Evolutionary conservation across 2,797 vertebrate species (phyloP).

Genomic region (Arremon brunneinucha): DNA sequence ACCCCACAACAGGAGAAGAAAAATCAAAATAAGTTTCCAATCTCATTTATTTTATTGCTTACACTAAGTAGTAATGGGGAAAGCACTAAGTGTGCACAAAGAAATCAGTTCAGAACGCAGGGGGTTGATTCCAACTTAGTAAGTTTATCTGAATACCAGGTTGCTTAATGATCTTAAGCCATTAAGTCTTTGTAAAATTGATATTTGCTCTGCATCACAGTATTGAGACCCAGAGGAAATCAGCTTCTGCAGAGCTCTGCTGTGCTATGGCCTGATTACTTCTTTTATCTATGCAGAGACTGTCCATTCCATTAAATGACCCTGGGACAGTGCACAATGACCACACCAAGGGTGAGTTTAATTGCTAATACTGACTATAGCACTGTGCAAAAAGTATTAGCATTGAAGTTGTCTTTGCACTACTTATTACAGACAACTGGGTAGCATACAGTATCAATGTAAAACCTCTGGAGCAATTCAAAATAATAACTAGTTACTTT

Average conservation of each 20-base stretch:
- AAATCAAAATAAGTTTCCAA: background rate
- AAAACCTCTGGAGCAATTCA: background rate
- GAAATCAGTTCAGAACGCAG: background rate
- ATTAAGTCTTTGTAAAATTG: background rate
- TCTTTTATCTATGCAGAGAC: background rate
- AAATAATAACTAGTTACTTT: background rate
- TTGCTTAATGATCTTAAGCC: background rate
- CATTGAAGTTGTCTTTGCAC: background rate
- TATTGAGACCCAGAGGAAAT: background rate
- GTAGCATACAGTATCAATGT: rapidly evolving
- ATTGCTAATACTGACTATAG: background rate
- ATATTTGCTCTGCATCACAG: background rate
- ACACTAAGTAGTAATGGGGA: background rate
- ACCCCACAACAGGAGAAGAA: background rate
- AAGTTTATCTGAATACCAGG: background rate
- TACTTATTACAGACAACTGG: background rate
- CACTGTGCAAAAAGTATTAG: background rate
- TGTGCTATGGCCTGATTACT: background rate
- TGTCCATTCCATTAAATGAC: background rate
- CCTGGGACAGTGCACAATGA: background rate
- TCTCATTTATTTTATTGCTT: background rate
- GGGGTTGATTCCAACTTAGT: background rate
- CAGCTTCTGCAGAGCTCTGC: background rate
- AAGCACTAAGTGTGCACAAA: background rate
- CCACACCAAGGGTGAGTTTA: background rate